phyloP scores from a whole-genome alignment of 2,888 invertebrate species.

The Euzetes globulus region DNA sequence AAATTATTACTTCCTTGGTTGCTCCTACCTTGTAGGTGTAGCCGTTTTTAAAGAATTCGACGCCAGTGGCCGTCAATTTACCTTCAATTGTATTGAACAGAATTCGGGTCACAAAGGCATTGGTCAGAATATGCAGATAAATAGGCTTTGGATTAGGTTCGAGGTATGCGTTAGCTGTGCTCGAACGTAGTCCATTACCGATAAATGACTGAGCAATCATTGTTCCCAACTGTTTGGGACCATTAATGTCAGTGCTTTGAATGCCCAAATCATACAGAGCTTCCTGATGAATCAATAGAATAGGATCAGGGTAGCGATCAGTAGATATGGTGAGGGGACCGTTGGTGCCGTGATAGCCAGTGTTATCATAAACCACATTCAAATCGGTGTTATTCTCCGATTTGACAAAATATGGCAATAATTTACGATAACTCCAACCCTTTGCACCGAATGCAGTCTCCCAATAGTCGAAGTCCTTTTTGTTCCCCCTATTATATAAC shows the following conservation, averaged over 20 bases:
- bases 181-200: slow-evolving; percentile 66
- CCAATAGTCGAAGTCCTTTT: neutral
- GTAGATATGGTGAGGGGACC: neutral
- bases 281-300: neutral
- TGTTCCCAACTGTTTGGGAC: neutral
- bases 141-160: slow-evolving; percentile 66
- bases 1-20: slow-evolving; percentile 46
- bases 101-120: slow-evolving; percentile 57
- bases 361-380: neutral
- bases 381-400: neutral
- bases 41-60: slow-evolving; percentile 44
- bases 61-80: slow-evolving; percentile 44
- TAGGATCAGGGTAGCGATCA: neutral
- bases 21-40: slow-evolving; percentile 42
- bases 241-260: neutral
- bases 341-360: neutral
- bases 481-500: neutral
- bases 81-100: slow-evolving; percentile 41
- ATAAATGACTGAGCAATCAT: neutral
- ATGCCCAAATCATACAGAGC: neutral
- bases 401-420: neutral
- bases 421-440: neutral
- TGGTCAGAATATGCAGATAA: slow-evolving; percentile 74
- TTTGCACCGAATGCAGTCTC: neutral
- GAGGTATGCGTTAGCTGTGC: slow-evolving; percentile 77